Evolutionary conservation across 2,113 vertebrate genomes (phyloP), one percentile per base, ranked within the genome.

Genomic region (Apaloderma vittatum): DNA sequence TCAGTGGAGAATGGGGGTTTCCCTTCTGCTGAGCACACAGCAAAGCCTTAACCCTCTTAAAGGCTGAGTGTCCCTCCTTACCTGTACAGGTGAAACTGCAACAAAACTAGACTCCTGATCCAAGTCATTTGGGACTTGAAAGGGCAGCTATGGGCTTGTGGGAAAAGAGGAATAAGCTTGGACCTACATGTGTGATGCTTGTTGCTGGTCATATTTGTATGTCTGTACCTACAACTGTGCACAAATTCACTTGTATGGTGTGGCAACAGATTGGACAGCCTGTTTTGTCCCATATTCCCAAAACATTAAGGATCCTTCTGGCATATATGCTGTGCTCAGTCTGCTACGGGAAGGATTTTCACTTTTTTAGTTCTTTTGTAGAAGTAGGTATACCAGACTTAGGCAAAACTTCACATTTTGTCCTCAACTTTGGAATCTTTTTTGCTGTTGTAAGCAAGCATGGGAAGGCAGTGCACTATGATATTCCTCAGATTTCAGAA

Each of bases 311-410:
- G 21, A 75, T 73, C 70, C 68, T 89, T 93, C 73, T 85, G 84
- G 74, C 2, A 1, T 87, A 27, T 87, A 45, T 61, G 37, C 61
- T 94, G 66, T 15, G 6, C 49, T 91, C 48, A 90, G 49, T 81
- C 77, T 96, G 84, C 40, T 82, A 30, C n/a, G 49, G 65, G 23
- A 93, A 89, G 10, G 49, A 75, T 68, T 96, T 96, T 89, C 24
- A 20, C 3, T 2, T 36, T 84, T 37, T 59, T 26, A 20, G 5
- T 26, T 91, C 7, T 27, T 40, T 91, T 96, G 87, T 72, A 13
- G 15, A 67, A 67, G 32, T n/a, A 66, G 22, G 19, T 26, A 22
- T 36, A 55, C 62, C 34, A 55, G 52, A 48, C 26, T 79, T 72
- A 49, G 49, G 36, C 27, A 86, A 51, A 83, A 6, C 9, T 73